These are phyloP conservation scores for Melolontha melolontha DNA, from an alignment of 2,888 invertebrate genomes.

Conservation along the genomic window DNA sequence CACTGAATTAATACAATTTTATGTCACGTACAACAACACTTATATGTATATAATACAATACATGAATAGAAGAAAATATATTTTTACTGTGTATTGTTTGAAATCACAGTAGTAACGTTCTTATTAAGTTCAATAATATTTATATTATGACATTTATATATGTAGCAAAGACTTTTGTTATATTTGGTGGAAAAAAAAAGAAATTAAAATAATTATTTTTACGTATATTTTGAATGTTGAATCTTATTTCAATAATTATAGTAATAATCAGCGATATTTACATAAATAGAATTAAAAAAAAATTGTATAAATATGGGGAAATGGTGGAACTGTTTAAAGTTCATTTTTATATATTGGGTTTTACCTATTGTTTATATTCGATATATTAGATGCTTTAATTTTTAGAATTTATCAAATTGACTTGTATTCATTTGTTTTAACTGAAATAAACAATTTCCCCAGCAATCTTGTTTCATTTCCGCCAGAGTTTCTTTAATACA, in stretches of 20 bases:
- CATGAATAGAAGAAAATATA: background rate
- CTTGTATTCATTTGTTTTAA: constrained; percentile 46
- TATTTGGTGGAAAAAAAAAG: background rate
- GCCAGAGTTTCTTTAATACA: background rate
- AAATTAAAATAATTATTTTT: constrained; percentile 24
- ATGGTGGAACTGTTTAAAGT: constrained; percentile 50
- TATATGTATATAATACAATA: constrained; percentile 27
- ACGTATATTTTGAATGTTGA: constrained; percentile 31
- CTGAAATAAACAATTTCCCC: constrained; percentile 48
- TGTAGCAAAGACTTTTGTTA: too few species aligned
- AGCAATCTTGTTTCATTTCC: constrained; percentile 24
- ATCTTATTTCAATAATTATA: constrained; percentile 23
- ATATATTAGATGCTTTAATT: constrained; percentile 36
- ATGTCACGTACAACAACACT: constrained; percentile 30
- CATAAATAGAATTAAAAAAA: constrained; percentile 3
- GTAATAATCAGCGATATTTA: constrained; percentile 13
- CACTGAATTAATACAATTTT: background rate
- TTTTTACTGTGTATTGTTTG: constrained; percentile 28
- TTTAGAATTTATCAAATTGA: constrained; percentile 39
- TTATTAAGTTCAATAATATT: constrained; percentile 22
- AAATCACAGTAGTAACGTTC: too few species aligned
- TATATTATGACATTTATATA: too few species aligned
- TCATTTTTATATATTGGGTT: constrained; percentile 45
- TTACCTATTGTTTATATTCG: constrained; percentile 27
- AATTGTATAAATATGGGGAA: constrained; percentile 42